A percentile compares a stretch with the other conserved stretches of the same genome.
phyloP scores from a whole-genome alignment of 2,888 invertebrate genomes.

The Deilephila elpenor region DNA sequence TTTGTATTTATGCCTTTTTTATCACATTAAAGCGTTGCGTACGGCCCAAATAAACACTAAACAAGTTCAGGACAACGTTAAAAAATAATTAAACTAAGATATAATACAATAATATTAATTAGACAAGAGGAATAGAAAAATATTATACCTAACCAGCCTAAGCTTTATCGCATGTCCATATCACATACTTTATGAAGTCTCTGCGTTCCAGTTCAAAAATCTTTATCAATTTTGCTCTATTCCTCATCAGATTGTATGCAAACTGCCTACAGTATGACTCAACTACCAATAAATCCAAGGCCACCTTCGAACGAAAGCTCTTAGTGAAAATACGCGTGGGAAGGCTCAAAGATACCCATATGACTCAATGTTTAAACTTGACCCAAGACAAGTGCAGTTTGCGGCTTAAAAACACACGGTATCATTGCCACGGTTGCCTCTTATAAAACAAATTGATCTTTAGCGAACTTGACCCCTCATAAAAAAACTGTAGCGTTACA shows the following conservation, averaged over 20 bases:
- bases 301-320: too few species aligned
- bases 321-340: constrained; percentile 9
- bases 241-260: too few species aligned
- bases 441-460: constrained; percentile 61
- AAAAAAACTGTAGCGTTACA: constrained; percentile 53
- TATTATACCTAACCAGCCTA: too few species aligned
- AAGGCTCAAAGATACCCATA: constrained; percentile 1
- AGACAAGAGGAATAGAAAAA: too few species aligned
- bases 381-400: constrained; percentile 6
- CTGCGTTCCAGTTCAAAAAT: too few species aligned
- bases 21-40: constrained; percentile 10
- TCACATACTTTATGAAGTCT: too few species aligned
- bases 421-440: constrained; percentile 24
- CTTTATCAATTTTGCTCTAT: too few species aligned
- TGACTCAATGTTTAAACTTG: constrained; percentile 23
- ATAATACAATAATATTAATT: too few species aligned
- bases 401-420: constrained; percentile 12
- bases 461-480: constrained; percentile 72
- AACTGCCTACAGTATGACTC: too few species aligned
- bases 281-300: background rate
- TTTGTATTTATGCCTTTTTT: constrained; percentile 24
- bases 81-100: too few species aligned
- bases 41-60: background rate
- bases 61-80: too few species aligned
- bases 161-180: too few species aligned